Base-by-base conservation (phyloP, 2,113 vertebrate genomes). In the Chaetops frenatus region DNA sequence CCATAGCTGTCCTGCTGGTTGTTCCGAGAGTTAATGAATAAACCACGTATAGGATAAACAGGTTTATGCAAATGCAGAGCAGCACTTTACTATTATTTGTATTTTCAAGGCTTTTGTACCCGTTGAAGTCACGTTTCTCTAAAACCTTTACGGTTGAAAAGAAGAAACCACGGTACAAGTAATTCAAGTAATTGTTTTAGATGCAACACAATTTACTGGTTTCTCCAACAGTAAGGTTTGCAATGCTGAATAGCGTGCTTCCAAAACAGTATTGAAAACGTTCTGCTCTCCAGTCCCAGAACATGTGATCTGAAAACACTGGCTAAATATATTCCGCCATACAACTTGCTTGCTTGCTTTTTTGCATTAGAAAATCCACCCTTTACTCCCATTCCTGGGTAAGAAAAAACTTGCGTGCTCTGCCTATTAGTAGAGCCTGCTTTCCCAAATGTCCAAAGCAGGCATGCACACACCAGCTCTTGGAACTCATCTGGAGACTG, bases 1-100 rank as follows among this genome's bases (percentile, higher is more conserved):
- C 95, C 80, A 57, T 94, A 91, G 93, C 88, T 95, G 88, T 85
- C 87, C 94, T 83, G 74, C 92, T 81, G 88, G 70, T 96, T 88
- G 90, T 85, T 91, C 77, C 0, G 36, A 87, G 74, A 95, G 94
- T 96, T 93, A 96, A 96, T 96, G 87, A 96, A 96, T 96, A 93
- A 93, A 95, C 91, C 87, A 67, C 70, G 67, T 65, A 81, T 92
- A 90, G 83, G 81, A 80, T 95, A 96, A 96, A 91, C 95, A 90
- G 80, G 69, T 91, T 93, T 94, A 92, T 97, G 95, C 72, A 96
- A 94, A 94, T 87, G 27, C 65, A 76, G 64, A 79, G 56, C 72
- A 84, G 58, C n/a, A 36, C 70, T 92, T 81, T 64, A 60, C 90
- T 88, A 51, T 57, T 93, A 86, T 86, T 92, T 92, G 25, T 95